Evolutionary conservation across 2,113 vertebrate genomes (phyloP).

Genomic region (Mormoops blainvillei): DNA sequence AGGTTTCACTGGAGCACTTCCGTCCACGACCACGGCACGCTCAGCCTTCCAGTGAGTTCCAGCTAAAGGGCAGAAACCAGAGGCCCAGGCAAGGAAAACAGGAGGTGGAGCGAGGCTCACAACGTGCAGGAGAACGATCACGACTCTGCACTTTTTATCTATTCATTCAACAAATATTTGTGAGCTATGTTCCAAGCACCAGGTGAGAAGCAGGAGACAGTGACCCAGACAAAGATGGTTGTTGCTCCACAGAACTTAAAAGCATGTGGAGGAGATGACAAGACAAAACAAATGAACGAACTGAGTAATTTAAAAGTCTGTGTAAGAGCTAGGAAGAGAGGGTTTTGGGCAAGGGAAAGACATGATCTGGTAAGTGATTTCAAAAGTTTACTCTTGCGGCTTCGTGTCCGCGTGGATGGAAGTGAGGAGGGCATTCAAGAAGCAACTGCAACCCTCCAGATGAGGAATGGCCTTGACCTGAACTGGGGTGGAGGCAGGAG

Average conservation of each 20-base stretch:
- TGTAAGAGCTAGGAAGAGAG: not conserved
- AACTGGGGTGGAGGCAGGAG: no score
- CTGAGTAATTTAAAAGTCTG: not conserved
- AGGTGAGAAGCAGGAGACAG: not conserved
- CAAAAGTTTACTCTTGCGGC: not conserved
- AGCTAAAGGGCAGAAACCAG: not conserved
- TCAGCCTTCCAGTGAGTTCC: not conserved
- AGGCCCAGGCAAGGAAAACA: not conserved
- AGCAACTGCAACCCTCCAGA: not conserved
- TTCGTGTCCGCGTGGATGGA: not conserved
- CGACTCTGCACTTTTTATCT: not conserved
- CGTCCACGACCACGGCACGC: not conserved
- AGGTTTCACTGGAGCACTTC: not conserved
- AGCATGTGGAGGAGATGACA: not conserved
- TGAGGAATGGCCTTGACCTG: fast-evolving
- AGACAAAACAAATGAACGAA: not conserved
- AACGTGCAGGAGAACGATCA: not conserved
- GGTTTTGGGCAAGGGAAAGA: not conserved
- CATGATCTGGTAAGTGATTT: not conserved
- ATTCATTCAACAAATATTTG: not conserved
- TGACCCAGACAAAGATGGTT: not conserved
- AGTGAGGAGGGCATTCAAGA: not conserved
- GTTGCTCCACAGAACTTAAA: not conserved
- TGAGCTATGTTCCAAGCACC: not conserved
- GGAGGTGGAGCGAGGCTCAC: not conserved